These are phyloP conservation scores for Setophaga coronata DNA, from an alignment of 2,113 vertebrate species.

Conservation along the genomic window DNA sequence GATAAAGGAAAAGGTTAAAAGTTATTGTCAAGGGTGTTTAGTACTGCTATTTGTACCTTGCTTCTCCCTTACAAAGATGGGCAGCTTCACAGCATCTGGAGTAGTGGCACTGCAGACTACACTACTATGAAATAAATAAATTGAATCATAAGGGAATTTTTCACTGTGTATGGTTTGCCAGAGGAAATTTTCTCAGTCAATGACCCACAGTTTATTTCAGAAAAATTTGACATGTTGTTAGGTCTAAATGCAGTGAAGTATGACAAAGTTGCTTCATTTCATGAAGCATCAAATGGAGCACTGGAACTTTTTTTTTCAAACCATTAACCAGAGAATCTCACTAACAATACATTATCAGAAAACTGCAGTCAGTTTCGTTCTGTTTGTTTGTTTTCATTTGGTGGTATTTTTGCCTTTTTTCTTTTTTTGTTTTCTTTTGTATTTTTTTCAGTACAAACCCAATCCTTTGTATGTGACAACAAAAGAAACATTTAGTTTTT, in stretches of 20 bases:
- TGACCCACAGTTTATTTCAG: conserved; percentile 47
- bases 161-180: conserved; percentile 22
- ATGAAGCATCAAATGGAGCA: conserved; percentile 34
- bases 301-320: conserved; percentile 17
- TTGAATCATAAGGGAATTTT: background rate
- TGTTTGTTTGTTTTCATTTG: background rate
- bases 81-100: background rate
- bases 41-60: background rate
- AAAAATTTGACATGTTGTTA: conserved; percentile 33
- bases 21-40: background rate
- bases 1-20: background rate
- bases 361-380: background rate
- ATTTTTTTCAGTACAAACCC: background rate
- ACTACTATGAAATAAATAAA: background rate
- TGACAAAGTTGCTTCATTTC: conserved; percentile 53
- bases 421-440: fast-evolving
- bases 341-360: conserved; percentile 19
- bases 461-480: background rate
- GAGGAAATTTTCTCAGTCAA: conserved; percentile 8
- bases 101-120: background rate
- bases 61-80: background rate
- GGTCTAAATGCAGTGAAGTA: conserved; percentile 26
- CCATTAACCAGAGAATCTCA: conserved; percentile 60
- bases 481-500: background rate
- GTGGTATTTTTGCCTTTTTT: fast-evolving